Conservation (phyloP, 2,797 vertebrate species). For the Parotocinclus haroldoi region DNA sequence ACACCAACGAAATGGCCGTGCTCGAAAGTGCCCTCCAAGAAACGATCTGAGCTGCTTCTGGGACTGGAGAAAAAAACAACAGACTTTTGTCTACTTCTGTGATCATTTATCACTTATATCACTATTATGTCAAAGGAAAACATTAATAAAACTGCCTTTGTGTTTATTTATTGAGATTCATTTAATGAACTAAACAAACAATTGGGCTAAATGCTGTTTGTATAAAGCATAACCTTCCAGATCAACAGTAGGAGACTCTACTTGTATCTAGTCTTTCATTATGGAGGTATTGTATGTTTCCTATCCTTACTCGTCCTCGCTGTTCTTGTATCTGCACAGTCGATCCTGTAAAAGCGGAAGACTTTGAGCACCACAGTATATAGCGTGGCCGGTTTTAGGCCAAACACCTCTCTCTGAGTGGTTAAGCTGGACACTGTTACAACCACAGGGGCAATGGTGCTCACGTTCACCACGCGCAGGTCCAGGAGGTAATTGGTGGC, state of each 20-base stretch:
- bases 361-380: constrained; percentile 74
- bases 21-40: constrained; percentile 57
- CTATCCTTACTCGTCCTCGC: constrained; percentile 60
- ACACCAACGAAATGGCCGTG: constrained; percentile 56
- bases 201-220: no score
- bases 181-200: no score
- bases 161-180: no score
- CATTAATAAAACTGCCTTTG: no score
- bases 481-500: constrained; percentile 71
- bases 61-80: constrained; percentile 54
- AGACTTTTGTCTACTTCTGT: no score
- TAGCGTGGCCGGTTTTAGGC: constrained; percentile 62
- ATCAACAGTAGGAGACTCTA: no score
- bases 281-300: no score
- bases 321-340: constrained; percentile 44
- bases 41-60: constrained; percentile 63
- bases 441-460: constrained; percentile 56
- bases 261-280: no score
- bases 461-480: constrained; percentile 63
- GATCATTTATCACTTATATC: background rate
- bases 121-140: no score
- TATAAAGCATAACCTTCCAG: no score
- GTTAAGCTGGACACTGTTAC: background rate
- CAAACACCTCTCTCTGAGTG: constrained; percentile 53
- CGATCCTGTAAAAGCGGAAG: constrained; percentile 52